phyloP scores from a whole-genome alignment of 2,797 vertebrate genomes.

The Pitangus sulphuratus region DNA sequence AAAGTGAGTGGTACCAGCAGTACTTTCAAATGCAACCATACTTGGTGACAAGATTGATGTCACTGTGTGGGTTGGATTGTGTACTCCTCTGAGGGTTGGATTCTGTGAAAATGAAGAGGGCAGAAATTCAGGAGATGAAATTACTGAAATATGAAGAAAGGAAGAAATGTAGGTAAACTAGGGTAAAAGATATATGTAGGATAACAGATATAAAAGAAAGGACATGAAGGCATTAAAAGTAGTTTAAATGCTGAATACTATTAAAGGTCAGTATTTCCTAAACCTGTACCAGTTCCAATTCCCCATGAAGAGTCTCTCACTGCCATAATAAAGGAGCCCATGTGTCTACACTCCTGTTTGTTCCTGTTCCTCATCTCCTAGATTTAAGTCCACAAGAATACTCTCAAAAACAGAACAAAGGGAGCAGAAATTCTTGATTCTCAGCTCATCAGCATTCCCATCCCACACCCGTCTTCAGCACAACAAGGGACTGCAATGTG shows the following conservation, averaged over 20 bases:
- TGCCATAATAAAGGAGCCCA: neutral
- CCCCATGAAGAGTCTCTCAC: neutral
- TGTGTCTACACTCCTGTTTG: neutral
- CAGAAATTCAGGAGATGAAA: neutral
- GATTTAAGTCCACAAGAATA: rapidly evolving
- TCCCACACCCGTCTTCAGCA: neutral
- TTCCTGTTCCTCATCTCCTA: neutral
- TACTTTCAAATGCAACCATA: neutral
- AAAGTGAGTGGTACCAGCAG: neutral
- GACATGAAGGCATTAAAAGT: neutral
- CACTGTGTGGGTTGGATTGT: neutral
- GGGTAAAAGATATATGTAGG: too few relatives aligned
- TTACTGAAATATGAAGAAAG: neutral
- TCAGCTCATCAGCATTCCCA: neutral
- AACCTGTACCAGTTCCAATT: neutral
- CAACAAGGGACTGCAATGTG: neutral
- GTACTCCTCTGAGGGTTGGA: neutral
- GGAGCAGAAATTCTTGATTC: neutral
- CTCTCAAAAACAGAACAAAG: neutral
- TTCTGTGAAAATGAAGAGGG: neutral
- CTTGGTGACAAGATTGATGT: neutral
- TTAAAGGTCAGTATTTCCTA: neutral
- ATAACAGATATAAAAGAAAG: neutral
- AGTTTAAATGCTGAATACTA: neutral
- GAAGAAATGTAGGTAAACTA: neutral